Conservation (phyloP, 2,113 vertebrate species). For the Charadrius vociferus region DNA sequence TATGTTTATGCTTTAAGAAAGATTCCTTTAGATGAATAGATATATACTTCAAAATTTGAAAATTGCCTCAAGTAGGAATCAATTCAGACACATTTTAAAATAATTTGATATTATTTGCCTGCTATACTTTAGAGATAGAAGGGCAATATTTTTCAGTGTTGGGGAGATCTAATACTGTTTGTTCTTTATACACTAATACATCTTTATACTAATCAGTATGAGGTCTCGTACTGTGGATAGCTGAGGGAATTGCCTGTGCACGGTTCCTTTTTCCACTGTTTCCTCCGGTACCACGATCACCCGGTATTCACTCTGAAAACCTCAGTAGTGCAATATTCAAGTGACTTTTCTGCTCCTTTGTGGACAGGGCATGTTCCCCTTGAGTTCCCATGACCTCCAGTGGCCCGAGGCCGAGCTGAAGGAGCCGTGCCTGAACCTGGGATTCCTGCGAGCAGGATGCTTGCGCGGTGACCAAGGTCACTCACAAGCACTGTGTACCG, state of each 20-base stretch:
- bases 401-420: neutral
- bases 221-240: neutral
- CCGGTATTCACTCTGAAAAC: neutral
- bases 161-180: neutral
- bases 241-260: neutral
- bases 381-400: neutral
- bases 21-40: neutral
- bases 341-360: neutral
- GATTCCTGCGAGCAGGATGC: neutral
- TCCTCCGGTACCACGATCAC: neutral
- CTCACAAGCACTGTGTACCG: neutral
- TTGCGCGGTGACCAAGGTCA: fast-evolving
- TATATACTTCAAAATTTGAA: neutral
- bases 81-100: neutral
- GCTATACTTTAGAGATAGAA: neutral
- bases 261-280: neutral
- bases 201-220: too few species aligned
- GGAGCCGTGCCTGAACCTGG: neutral
- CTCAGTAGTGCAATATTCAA: neutral
- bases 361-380: neutral
- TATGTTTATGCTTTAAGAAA: neutral
- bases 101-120: neutral
- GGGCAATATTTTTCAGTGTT: fast-evolving
- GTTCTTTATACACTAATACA: neutral
- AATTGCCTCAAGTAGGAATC: neutral